These are phyloP conservation scores for Hapalemur alaotrensis DNA, from an alignment of 2,797 vertebrate genomes.

Conservation along the genomic window DNA sequence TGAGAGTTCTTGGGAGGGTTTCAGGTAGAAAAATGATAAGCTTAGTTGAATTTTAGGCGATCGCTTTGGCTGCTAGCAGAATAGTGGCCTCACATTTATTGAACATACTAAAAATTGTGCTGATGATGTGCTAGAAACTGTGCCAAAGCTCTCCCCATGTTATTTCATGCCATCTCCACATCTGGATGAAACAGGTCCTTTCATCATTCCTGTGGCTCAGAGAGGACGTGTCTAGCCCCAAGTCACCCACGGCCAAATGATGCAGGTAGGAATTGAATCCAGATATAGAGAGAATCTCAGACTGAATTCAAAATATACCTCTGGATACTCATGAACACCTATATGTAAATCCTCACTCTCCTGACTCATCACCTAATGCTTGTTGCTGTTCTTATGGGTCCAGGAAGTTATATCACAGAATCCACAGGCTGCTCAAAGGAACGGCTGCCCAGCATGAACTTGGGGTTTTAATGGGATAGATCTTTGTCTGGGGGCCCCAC, in stretches of 20 bases:
- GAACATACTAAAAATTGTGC: not conserved
- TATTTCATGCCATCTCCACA: not conserved
- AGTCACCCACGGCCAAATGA: not conserved
- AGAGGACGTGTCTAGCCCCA: not conserved
- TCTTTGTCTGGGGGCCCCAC: not conserved
- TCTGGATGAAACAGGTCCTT: not conserved
- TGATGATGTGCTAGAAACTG: not conserved
- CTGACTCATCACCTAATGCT: not conserved
- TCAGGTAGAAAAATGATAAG: not conserved
- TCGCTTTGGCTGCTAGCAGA: not conserved
- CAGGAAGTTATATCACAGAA: not conserved
- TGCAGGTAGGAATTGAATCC: not conserved
- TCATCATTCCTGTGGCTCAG: not conserved
- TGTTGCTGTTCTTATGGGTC: not conserved
- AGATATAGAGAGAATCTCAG: not conserved
- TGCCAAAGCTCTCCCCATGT: not conserved
- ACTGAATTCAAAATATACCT: not conserved
- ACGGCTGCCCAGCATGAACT: not conserved
- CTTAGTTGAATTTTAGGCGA: not conserved
- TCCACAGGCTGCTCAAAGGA: not conserved
- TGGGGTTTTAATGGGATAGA: not conserved
- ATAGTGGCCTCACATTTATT: not conserved
- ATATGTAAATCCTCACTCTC: not conserved
- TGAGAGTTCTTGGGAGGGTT: not conserved
- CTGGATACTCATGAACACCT: not conserved